phyloP scores from a whole-genome alignment of 2,797 vertebrate genomes.

The Paramormyrops hopkinsi region DNA sequence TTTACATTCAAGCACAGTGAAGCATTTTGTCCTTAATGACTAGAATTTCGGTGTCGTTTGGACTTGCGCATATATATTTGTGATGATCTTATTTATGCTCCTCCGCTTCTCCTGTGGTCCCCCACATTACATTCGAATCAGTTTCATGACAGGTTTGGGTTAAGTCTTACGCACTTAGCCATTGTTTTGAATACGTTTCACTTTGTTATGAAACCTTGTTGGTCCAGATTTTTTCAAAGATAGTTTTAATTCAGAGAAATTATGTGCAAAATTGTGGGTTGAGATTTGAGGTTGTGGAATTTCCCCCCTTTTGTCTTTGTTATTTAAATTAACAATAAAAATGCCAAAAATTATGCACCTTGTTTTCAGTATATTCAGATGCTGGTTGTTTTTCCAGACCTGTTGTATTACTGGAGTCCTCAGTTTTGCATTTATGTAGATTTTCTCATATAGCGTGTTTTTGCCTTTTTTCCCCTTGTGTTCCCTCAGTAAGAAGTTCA shows the following conservation, averaged over 20 bases:
- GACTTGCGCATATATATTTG: conserved; percentile 11
- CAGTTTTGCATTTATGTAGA: not conserved
- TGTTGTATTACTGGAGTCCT: not conserved
- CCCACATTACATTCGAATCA: not conserved
- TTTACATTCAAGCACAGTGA: conserved; percentile 12
- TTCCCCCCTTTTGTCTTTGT: conserved; percentile 59
- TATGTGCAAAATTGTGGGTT: conserved; percentile 48
- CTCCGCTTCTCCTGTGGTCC: conserved; percentile 3
- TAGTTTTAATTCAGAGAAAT: conserved; percentile 48
- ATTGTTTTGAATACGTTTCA: not conserved
- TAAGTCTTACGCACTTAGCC: not conserved
- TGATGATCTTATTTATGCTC: conserved; percentile 1
- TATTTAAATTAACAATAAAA: conserved; percentile 74
- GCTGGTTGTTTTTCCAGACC: not conserved
- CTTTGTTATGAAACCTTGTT: conserved; percentile 38
- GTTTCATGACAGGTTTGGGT: not conserved
- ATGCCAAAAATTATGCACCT: conserved; percentile 48
- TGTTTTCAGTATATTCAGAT: not conserved
- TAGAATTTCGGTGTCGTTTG: conserved; percentile 17
- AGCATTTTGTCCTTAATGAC: conserved; percentile 1
- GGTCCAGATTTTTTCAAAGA: conserved; percentile 43
- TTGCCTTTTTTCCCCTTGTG: not conserved
- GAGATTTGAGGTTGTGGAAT: conserved; percentile 23
- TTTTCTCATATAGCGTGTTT: not conserved
- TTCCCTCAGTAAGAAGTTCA: not conserved